Percentiles rank a stretch among this genome's conserved stretches.
Evolutionary conservation across 23 tunicate species (phyloP).

Genomic region (Trididemnum clinides): DNA sequence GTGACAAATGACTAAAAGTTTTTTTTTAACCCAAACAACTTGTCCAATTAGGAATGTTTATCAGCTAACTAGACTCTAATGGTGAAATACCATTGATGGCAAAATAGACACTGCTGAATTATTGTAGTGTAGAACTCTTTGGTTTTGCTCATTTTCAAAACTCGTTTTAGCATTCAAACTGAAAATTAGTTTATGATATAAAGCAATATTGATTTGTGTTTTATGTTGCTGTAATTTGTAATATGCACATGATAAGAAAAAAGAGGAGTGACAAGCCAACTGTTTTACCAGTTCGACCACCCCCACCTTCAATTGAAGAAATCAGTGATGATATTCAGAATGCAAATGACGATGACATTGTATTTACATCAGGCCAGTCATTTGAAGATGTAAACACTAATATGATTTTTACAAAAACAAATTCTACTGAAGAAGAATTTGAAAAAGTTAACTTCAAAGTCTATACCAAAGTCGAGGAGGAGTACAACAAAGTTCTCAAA

Average conservation of each 20-base stretch:
- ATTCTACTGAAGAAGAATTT: neutral
- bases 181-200: too few relatives aligned
- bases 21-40: too few relatives aligned
- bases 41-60: too few relatives aligned
- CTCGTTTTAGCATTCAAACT: too few relatives aligned
- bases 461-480: neutral
- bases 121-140: too few relatives aligned
- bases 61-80: too few relatives aligned
- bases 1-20: too few relatives aligned
- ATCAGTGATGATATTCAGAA: neutral
- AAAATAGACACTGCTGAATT: too few relatives aligned
- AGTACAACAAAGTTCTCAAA: neutral
- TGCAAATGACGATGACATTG: conserved; percentile 1
- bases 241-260: conserved; percentile 12
- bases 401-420: neutral
- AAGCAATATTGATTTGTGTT: too few relatives aligned
- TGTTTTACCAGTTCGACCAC: conserved; percentile 17
- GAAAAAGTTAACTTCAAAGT: neutral
- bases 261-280: conserved; percentile 1
- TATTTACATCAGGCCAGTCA: neutral
- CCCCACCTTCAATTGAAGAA: conserved; percentile 3
- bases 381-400: neutral
- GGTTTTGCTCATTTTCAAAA: too few relatives aligned
- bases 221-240: too few relatives aligned
- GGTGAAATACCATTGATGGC: too few relatives aligned